phyloP scores from a whole-genome alignment of 2,113 vertebrate genomes.

The Phrynocephalus versicolor region DNA sequence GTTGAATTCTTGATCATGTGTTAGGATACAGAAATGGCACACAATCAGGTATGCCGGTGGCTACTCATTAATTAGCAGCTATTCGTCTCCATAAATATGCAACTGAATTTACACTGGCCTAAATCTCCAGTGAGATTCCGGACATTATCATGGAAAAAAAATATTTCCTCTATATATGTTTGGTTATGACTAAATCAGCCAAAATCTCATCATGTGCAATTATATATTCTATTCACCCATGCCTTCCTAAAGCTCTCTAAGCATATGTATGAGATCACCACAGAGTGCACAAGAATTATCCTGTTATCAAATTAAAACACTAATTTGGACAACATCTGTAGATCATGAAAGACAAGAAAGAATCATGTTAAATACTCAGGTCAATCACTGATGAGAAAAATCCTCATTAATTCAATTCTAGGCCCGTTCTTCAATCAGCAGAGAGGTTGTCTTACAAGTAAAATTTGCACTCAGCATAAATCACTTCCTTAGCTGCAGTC shows the following conservation, averaged over 20 bases:
- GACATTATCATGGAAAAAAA: too few relatives aligned
- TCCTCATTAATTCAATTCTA: slow-evolving; percentile 7
- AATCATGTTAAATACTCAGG: background rate
- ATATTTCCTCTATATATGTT: background rate
- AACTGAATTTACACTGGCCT: too few relatives aligned
- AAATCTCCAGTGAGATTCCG: too few relatives aligned
- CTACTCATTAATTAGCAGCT: too few relatives aligned
- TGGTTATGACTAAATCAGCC: background rate
- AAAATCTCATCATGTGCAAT: background rate
- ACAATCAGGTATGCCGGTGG: too few relatives aligned
- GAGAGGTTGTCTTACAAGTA: background rate
- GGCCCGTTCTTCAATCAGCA: slow-evolving; percentile 7
- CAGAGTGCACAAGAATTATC: background rate
- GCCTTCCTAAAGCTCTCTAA: background rate
- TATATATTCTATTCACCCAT: background rate
- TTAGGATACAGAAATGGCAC: too few relatives aligned
- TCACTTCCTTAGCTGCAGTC: slow-evolving; percentile 26
- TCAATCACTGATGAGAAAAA: background rate
- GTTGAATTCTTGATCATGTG: too few relatives aligned
- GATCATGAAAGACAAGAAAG: slow-evolving; percentile 17
- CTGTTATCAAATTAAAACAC: background rate
- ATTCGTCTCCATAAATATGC: too few relatives aligned
- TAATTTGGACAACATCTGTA: background rate
- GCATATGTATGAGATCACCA: background rate
- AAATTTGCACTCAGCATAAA: slow-evolving; percentile 13